These are phyloP conservation scores for Alectoris magna DNA, from an alignment of 2,797 vertebrate species.

Conservation along the genomic window DNA sequence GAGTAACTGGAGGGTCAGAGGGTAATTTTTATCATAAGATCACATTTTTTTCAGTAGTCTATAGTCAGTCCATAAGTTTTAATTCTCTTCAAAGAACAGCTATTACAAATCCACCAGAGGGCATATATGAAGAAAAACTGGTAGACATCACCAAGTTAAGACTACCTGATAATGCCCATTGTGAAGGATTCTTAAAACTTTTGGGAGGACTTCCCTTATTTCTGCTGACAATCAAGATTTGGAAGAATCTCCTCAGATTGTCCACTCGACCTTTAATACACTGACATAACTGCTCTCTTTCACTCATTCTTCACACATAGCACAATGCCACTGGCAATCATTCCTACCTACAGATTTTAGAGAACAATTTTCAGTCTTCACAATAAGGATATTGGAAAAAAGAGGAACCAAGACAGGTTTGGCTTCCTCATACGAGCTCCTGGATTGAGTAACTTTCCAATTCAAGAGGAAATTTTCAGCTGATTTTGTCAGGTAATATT, in stretches of 20 bases:
- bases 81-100: background rate
- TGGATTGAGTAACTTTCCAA: background rate
- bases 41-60: background rate
- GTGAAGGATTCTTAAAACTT: background rate
- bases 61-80: background rate
- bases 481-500: background rate
- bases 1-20: background rate
- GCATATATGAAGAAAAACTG: background rate
- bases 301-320: background rate
- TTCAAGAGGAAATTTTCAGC: background rate
- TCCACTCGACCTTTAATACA: background rate
- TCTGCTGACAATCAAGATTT: background rate
- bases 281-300: background rate
- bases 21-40: background rate
- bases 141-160: background rate
- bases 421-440: background rate
- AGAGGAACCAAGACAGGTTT: background rate
- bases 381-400: background rate
- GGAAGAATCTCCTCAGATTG: background rate
- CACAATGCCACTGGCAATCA: accelerated
- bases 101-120: background rate
- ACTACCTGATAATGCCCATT: background rate
- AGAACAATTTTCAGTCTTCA: background rate
- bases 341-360: background rate
- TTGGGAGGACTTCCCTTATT: background rate